Conservation (phyloP, 1,140 invertebrate genomes). For the Drosophila mauritiana region DNA sequence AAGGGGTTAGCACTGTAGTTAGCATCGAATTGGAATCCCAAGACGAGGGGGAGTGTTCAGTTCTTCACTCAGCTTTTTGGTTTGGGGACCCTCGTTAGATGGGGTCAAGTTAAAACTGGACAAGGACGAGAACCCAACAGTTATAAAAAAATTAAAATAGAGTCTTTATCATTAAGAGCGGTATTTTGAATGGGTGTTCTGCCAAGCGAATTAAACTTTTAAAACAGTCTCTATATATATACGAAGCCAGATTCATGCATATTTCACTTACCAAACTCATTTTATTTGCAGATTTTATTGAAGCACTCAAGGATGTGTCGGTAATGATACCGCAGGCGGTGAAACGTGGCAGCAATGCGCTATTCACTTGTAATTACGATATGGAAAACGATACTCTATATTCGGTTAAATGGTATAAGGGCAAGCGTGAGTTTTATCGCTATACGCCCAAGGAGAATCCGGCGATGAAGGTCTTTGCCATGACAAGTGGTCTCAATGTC, state of each 20-base stretch:
- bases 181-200: too few relatives aligned
- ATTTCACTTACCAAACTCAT: conserved; percentile 23
- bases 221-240: conserved; percentile 14
- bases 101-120: neutral
- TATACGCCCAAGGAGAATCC: conserved; percentile 89
- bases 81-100: neutral
- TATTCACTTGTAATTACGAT: conserved; percentile 91
- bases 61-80: conserved; percentile 13
- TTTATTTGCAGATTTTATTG: conserved; percentile 81
- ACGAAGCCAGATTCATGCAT: conserved; percentile 22
- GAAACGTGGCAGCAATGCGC: conserved; percentile 88
- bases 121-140: neutral
- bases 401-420: conserved; percentile 93
- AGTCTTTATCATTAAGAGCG: neutral
- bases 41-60: conserved; percentile 8
- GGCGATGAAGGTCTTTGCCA: conserved; percentile 88
- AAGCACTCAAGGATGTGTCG: conserved; percentile 87
- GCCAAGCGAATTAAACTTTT: neutral
- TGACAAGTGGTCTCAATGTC: conserved; percentile 87
- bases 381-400: conserved; percentile 91
- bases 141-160: neutral
- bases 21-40: conserved; percentile 20
- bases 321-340: conserved; percentile 89
- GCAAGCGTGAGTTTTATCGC: conserved; percentile 89
- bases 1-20: conserved; percentile 36